Base-by-base conservation (phyloP, 1,140 invertebrate species). In the Drosophila mojavensis region DNA sequence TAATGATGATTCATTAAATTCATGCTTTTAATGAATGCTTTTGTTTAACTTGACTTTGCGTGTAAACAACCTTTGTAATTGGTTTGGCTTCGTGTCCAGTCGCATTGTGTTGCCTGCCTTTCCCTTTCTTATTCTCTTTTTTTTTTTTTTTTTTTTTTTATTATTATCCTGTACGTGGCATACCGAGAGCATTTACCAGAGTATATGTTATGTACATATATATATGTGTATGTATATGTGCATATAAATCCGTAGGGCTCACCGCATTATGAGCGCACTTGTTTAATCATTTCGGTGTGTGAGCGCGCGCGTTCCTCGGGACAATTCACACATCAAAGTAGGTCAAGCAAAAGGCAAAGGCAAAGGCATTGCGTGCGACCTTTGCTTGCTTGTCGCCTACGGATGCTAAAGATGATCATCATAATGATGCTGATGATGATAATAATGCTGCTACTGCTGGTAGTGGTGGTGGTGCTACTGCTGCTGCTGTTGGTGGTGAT, bases 281-380 rank as follows among this genome's bases (percentile, higher is more conserved):
- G 65, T 81, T 85, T 51, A 79, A 82, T 88, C 68, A 66, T 76
- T 71, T 65, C 26, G 61, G 39, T 43, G 56, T 47, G 59, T 55
- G 55, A 71, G 63, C 48, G 55, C 75, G 63, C 56, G 61, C 60
- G 55, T 66, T 88, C 70, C 79, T 79, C 77, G 76, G 83, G 84
- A 89, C 84, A 83, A 89, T 89, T 88, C 84, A 88, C 84, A 88
- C 84, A 82, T 88, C 84, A 89, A 88, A 88, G 84, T 88, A 88
- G 83, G 83, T 88, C 83, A 88, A 83, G 77, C 84, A 78, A 86
- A 81, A 79, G 82, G 84, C 75, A 82, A 70, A 64, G 64, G 78
- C 69, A 69, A 78, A 70, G 74, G 79, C 63, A 78, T 77, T 80
- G 84, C 84, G 84, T 88, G 84, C 84, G 83, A 83, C 84, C 79